phyloP scores from a whole-genome alignment of 2,113 vertebrate species.

The Rostratula benghalensis region DNA sequence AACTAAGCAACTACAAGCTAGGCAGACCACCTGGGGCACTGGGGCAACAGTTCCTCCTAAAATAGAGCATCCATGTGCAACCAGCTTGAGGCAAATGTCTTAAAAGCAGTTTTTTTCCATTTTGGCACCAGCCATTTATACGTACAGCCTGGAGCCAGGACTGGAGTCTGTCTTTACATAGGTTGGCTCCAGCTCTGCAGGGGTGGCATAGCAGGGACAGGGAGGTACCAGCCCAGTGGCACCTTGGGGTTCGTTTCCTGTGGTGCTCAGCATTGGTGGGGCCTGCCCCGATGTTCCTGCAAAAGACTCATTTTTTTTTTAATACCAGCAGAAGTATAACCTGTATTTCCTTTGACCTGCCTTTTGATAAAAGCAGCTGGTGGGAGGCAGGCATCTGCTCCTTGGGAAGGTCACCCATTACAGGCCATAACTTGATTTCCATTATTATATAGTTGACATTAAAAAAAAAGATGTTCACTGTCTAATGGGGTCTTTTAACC shows the following conservation, averaged over 20 bases:
- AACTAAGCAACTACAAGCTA: background rate
- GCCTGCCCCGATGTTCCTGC: background rate
- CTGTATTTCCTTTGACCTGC: background rate
- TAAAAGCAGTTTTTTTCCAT: background rate
- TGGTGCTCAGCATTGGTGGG: background rate
- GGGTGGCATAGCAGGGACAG: background rate
- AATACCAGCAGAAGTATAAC: background rate
- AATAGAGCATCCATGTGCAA: accelerated
- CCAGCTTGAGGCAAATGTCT: background rate
- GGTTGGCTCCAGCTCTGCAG: background rate
- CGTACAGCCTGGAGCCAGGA: background rate
- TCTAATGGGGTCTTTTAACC: slow-evolving; percentile 29
- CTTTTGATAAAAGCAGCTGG: background rate
- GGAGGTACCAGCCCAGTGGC: background rate
- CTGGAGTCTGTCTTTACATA: background rate
- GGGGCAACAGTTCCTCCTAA: background rate
- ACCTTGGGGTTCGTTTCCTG: background rate
- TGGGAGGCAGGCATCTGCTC: background rate
- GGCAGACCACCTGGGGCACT: background rate
- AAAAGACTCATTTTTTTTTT: background rate
- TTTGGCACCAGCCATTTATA: accelerated
- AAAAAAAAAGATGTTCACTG: background rate
- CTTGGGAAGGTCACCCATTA: background rate
- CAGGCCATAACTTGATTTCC: background rate
- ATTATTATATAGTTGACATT: background rate